Percentiles rank a stretch among this genome's conserved stretches.
Conservation (phyloP, 2,888 invertebrate genomes). For the Andrena flavipes region DNA sequence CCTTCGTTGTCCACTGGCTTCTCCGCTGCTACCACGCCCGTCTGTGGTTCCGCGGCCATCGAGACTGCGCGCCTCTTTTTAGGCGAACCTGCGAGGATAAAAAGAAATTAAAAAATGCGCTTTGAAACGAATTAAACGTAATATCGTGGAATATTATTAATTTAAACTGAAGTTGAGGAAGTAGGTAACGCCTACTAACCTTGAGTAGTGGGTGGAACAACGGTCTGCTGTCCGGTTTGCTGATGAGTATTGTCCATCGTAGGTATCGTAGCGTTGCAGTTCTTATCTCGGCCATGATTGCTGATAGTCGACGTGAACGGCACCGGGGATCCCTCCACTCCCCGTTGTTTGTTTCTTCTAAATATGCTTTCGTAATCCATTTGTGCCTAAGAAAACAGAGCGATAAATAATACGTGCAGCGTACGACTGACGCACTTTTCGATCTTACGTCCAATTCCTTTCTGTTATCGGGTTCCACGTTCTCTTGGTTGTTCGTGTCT, state of each 20-base stretch:
- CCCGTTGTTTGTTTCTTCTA: conserved; percentile 88
- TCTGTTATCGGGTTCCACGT: conserved; percentile 89
- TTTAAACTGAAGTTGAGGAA: no score
- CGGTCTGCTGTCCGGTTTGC: conserved; percentile 77
- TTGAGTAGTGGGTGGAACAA: conserved; percentile 76
- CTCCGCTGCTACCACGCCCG: conserved; percentile 77
- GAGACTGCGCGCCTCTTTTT: conserved; percentile 85
- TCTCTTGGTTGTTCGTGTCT: conserved; percentile 87
- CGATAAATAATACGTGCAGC: not conserved
- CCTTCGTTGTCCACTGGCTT: conserved; percentile 88
- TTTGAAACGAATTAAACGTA: no score
- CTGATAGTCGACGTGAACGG: conserved; percentile 81
- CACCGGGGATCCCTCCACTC: conserved; percentile 79
- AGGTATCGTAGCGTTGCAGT: conserved; percentile 89
- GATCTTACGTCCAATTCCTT: conserved; percentile 84
- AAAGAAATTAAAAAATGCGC: not conserved
- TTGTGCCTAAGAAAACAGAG: conserved; percentile 85
- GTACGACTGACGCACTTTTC: not conserved
- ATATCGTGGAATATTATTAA: not conserved
- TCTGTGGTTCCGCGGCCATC: conserved; percentile 84
- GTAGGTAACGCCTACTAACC: conserved; percentile 64
- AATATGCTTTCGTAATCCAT: conserved; percentile 86
- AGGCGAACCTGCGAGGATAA: conserved; percentile 81
- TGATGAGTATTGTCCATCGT: conserved; percentile 82
- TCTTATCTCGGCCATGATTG: conserved; percentile 86